Evolutionary conservation across 2,113 vertebrate genomes (phyloP).

Genomic region (Helogale parvula): DNA sequence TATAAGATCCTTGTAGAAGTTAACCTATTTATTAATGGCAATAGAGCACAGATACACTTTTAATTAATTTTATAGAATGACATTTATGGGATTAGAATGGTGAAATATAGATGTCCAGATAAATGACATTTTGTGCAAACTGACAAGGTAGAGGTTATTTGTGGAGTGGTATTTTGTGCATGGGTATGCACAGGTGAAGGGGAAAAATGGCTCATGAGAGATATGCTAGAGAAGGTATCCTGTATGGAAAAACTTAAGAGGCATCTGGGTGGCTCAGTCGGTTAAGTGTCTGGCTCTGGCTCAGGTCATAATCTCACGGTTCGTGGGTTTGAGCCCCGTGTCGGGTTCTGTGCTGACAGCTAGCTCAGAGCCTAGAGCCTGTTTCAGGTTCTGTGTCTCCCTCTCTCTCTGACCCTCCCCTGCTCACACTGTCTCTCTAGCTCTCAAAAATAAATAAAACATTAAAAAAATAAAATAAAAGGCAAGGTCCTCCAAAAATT

Average conservation of each 20-base stretch:
- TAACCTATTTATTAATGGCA: not conserved
- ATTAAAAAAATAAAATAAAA: not conserved
- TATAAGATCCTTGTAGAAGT: not conserved
- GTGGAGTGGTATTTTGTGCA: not conserved
- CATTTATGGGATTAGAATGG: not conserved
- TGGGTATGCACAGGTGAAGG: rapidly evolving
- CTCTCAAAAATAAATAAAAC: too few species aligned
- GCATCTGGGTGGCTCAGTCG: not conserved
- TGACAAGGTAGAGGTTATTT: not conserved
- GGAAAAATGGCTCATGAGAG: not conserved
- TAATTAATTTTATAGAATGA: not conserved
- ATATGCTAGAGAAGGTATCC: not conserved
- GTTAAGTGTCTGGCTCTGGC: too few species aligned
- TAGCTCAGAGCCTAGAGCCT: too few species aligned
- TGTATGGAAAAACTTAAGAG: not conserved
- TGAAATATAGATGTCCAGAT: not conserved
- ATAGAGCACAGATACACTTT: not conserved
- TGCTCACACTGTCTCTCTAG: too few species aligned
- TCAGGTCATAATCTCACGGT: too few species aligned
- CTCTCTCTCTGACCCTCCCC: too few species aligned
- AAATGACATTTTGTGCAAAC: not conserved
- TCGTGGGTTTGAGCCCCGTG: too few species aligned
- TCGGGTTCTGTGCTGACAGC: too few species aligned
- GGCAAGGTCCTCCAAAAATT: not conserved
- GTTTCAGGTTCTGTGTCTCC: too few species aligned